Evolutionary conservation across 2,888 invertebrate species (phyloP), one percentile per base, ranked within the genome.

Genomic region (Agonopterix heracliana): DNA sequence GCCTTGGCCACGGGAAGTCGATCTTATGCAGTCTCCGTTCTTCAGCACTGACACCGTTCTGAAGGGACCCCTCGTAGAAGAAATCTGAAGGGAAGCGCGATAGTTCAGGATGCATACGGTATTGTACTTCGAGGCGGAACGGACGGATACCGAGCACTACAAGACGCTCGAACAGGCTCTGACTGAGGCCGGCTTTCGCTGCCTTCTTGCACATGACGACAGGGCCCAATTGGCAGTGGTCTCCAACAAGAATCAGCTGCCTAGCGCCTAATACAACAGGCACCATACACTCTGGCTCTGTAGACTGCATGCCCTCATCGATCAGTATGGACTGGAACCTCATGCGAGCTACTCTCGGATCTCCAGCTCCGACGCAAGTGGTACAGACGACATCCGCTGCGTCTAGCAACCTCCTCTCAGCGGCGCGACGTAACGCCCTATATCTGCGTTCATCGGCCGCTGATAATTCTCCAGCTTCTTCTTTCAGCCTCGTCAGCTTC

Each of bases 141-240:
- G 99, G 99, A 26, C 98, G 91, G 63, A 98, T 99, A 8, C 99
- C 99, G 5, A 99, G 91, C 0, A 99, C 98, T 0, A 99, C 99
- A 1, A 99, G 90, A 4, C 99, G 91, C 76, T 99, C 99, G 79
- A 99, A 99, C 53, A 99, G 90, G 47, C 98, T 98, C 79, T 99
- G 99, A 0, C 97, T 97, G 14, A 99, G 91, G 1, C 99, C 99
- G 0, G 99, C 99, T 48, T 96, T 92, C 0, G 98, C 98, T 0
- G 99, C 99, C 76, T 98, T 98, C 81, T 99, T 99, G 88, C 98
- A 99, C 98, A 99, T 98, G 0, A 99, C 99, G 0, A 99, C 99
- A 0, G 99, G 99, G 0, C 99, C 99, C 53, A 99, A 89, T 82
- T 99, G 99, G 73, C 99, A 99, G 76, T 99, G 99, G 82, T 99